Conservation (phyloP, 2,797 vertebrate genomes). For the Lateolabrax maculatus region DNA sequence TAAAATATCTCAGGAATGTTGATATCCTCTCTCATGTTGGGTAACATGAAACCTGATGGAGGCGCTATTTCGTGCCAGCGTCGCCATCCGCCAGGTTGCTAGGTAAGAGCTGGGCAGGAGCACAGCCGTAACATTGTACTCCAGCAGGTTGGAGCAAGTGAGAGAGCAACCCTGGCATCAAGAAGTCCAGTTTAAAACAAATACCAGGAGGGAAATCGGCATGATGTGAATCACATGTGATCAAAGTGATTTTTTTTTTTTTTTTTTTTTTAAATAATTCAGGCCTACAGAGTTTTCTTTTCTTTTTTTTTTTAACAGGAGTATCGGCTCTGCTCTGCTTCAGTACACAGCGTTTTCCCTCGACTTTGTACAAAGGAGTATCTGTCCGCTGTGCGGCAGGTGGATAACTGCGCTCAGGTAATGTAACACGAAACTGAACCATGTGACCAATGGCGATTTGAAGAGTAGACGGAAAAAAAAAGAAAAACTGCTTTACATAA, state of each 20-base stretch:
- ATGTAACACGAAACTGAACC: constrained; percentile 84
- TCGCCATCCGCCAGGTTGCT: constrained; percentile 67
- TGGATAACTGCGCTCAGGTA: constrained; percentile 85
- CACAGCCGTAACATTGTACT: constrained; percentile 18
- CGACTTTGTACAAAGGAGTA: constrained; percentile 79
- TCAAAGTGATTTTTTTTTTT: neutral
- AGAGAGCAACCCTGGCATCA: constrained; percentile 16
- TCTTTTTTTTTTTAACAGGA: too few relatives aligned
- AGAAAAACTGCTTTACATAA: constrained; percentile 73
- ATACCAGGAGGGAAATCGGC: neutral
- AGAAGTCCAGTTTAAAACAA: neutral
- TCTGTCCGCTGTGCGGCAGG: constrained; percentile 80
- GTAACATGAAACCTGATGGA: constrained; percentile 60
- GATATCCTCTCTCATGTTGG: constrained; percentile 61
- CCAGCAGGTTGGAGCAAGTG: constrained; percentile 46
- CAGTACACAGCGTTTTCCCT: constrained; percentile 58
- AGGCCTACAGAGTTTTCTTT: too few relatives aligned
- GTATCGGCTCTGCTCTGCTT: constrained; percentile 51
- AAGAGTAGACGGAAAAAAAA: constrained; percentile 38
- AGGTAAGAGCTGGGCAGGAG: constrained; percentile 50
- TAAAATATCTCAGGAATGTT: constrained; percentile 82
- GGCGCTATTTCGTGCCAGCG: constrained; percentile 72
- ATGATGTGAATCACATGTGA: neutral
- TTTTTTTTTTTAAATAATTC: too few relatives aligned
- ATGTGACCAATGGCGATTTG: constrained; percentile 82